Conservation (phyloP, 2,797 vertebrate species). For the Pseudocheirus occidentalis region DNA sequence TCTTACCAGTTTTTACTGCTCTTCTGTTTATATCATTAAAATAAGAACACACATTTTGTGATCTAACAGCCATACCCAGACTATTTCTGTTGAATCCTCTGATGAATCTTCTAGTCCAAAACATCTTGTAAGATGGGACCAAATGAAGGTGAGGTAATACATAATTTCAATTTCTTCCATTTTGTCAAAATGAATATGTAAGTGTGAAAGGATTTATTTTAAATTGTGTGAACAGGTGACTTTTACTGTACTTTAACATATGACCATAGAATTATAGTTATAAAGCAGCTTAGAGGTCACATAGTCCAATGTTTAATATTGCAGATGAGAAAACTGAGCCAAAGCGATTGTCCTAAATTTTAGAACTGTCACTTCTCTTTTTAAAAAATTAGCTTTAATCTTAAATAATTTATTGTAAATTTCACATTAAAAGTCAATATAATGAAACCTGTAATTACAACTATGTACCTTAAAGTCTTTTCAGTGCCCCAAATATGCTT, state of each 20-base stretch:
- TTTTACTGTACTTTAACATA: neutral
- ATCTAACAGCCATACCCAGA: neutral
- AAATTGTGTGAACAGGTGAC: neutral
- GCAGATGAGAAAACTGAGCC: neutral
- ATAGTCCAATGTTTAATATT: neutral
- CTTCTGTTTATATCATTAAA: neutral
- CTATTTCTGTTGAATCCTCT: neutral
- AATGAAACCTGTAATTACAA: neutral
- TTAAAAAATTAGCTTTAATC: neutral
- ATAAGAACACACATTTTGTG: neutral
- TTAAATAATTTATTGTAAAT: neutral
- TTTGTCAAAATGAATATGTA: neutral
- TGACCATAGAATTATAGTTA: neutral
- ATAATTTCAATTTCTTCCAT: neutral
- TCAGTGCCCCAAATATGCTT: neutral
- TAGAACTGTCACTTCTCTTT: neutral
- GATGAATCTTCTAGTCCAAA: neutral
- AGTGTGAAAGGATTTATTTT: neutral
- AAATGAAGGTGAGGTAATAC: neutral
- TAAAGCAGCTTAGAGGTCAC: neutral
- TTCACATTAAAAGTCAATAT: neutral
- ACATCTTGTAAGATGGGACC: neutral
- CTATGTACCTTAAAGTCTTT: neutral
- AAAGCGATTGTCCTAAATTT: neutral
- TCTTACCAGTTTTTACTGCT: neutral